Conservation (phyloP, 2,113 vertebrate species). For the Proterorhinus semilunaris region DNA sequence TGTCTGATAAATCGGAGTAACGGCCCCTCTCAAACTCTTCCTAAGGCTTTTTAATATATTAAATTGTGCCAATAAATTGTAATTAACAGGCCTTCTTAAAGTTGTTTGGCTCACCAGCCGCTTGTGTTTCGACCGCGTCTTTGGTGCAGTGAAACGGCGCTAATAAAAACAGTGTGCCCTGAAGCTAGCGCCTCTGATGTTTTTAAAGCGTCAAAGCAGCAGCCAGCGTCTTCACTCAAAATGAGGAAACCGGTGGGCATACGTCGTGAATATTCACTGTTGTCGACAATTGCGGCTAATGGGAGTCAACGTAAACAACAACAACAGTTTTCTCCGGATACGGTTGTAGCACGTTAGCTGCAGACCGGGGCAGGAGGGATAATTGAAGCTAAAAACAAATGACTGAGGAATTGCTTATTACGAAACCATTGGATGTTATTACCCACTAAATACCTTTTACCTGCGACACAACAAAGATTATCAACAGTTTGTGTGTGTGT, state of each 20-base stretch:
- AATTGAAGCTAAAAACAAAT: conserved; percentile 19
- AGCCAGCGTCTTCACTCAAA: not conserved
- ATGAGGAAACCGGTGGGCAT: not conserved
- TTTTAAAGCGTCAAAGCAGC: conserved; percentile 9
- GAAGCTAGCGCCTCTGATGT: not conserved
- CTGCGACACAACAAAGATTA: not conserved
- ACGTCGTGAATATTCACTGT: not conserved
- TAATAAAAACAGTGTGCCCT: conserved; percentile 10
- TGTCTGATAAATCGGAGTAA: conserved; percentile 39
- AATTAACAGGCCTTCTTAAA: conserved; percentile 77
- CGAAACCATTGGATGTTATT: conserved; percentile 6
- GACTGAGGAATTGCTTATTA: conserved; percentile 5
- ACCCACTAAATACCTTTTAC: conserved; percentile 1
- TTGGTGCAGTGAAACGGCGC: conserved; percentile 59
- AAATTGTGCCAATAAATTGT: conserved; percentile 58
- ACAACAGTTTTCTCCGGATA: conserved; percentile 20
- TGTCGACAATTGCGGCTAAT: conserved; percentile 25
- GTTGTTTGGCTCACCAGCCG: conserved; percentile 60
- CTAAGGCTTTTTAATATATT: conserved; percentile 18
- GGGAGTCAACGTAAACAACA: conserved; percentile 12
- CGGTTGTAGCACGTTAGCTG: conserved; percentile 2
- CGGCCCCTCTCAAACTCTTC: conserved; percentile 29
- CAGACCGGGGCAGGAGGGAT: not conserved
- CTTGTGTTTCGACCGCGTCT: conserved; percentile 71
- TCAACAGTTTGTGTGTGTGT: not conserved